Evolutionary conservation across 2,113 vertebrate genomes (phyloP).

Genomic region (Eulemur rufifrons): DNA sequence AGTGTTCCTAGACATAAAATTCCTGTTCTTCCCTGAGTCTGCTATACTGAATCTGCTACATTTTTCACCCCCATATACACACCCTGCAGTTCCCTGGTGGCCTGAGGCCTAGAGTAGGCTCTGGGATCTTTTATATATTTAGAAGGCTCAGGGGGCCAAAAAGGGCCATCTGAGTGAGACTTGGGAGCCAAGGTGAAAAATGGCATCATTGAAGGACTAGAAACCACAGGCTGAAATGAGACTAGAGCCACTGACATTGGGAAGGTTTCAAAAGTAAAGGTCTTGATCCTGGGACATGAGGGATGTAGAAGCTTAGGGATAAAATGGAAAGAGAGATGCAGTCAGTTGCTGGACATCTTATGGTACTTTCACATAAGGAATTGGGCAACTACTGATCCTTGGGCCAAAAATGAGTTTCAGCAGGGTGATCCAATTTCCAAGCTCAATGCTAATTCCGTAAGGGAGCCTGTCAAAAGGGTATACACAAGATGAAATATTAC

Average conservation of each 20-base stretch:
- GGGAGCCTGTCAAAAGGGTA: background rate
- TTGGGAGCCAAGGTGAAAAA: background rate
- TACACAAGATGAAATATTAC: constrained; percentile 33
- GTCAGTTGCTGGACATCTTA: background rate
- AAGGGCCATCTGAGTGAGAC: background rate
- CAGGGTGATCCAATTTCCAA: constrained; percentile 36
- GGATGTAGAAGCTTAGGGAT: background rate
- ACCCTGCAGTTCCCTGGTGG: background rate
- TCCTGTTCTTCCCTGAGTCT: background rate
- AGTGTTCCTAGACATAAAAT: background rate
- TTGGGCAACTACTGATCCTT: background rate
- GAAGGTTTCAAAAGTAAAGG: background rate
- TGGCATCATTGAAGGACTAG: background rate
- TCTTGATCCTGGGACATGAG: background rate
- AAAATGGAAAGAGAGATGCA: background rate
- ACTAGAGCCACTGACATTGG: background rate
- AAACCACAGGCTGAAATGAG: background rate
- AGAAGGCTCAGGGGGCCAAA: background rate
- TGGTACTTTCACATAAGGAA: background rate
- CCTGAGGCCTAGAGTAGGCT: background rate
- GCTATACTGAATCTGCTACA: background rate
- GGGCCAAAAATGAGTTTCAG: background rate
- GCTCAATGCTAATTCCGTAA: constrained; percentile 34
- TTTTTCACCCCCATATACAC: background rate
- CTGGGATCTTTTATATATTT: background rate